Base-by-base conservation (phyloP, 2,888 invertebrate genomes). In the Heliconius cydno region DNA sequence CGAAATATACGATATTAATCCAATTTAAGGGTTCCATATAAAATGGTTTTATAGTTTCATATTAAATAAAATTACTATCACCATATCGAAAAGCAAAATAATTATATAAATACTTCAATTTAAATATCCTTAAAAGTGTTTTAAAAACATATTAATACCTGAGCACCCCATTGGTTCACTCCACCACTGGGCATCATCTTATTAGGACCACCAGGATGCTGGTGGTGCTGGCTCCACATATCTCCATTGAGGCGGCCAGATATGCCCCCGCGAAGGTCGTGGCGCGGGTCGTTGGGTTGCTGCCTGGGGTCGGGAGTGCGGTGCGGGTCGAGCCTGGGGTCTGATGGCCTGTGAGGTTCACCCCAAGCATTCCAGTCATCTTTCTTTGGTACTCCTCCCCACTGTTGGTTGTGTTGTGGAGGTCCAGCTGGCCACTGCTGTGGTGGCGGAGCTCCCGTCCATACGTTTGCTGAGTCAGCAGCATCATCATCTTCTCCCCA, bases 401-500 rank as follows among this genome's bases (percentile, higher is more conserved):
- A 95, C 88, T 95, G 94, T 85, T 95, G 96, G 25, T 95, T 92
- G 88, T 95, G 95, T 84, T 95, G 96, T 77, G 95, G 95, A 46
- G 95, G 95, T 25, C 95, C 94, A 12, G 95, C 96, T 15, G 96
- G 96, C 96, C 97, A 97, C 85, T 96, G 97, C 84, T 96, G 96
- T 71, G 95, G 96, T 66, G 96, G 96, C 82, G 96, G 96, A 81
- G 96, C 96, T 10, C 98, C 98, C 25, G 97, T 98, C 98, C 98
- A 98, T 79, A 98, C 98, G 88, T 97, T 98, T 34, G 97, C 97
- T 22, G 97, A 97, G 86, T 98, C 98, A 0, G 96, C 96, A 6
- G 96, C 96, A 86, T 98, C 98, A 85, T 98, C 98, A 85, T 98
- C 98, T 90, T 98, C 98, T 65, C 98, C 98, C 98, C 98, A 99